Base-by-base conservation (phyloP, 2,113 vertebrate species). In the Charina bottae region DNA sequence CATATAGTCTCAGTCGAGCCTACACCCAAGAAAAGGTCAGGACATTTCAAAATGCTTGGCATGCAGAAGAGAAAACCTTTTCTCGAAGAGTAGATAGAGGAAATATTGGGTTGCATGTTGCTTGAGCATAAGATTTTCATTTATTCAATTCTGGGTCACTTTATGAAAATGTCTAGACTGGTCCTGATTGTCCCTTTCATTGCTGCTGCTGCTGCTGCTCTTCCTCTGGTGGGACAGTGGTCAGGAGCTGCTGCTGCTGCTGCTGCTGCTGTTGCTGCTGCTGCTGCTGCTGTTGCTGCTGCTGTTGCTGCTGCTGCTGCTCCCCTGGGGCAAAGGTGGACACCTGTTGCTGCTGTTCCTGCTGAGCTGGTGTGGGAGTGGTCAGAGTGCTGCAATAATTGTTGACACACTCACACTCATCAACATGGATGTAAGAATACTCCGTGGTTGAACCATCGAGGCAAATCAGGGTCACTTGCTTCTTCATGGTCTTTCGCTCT, bases 371-470 rank as follows among this genome's bases (percentile, higher is more conserved):
- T 56, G 91, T 42, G 2, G 6, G n/a, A 15, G 15, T 21, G 21
- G 0, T 42, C 12, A 8, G 88, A 3, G 87, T 42, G 6, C 55
- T 0, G 53, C 97, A 98, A 2, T 23, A 93, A 28, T 86, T 89
- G 12, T 0, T 26, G 83, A 58, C 89, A 49, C 98, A 98, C 91
- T 93, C 96, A 1, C 98, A 98, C 90, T 97, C 91, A n/a, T 98
- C 97, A 83, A 96, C 95, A 0, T 97, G 95, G 33, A 86, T 91
- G 92, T 97, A 97, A 59, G 92, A 94, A 91, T 98, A 94, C 37
- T 94, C 87, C 0, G 85, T 56, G 33, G 46, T 78, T 33, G 95
- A 97, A 89, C 97, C 97, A 0, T 97, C 94, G 0, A 56, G 8
- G 1, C 98, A 98, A 0, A 0, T 90, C 89, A 98, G 94, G 3